Base-by-base conservation (phyloP, 2,113 vertebrate species). In the Lucifuga dentata region DNA sequence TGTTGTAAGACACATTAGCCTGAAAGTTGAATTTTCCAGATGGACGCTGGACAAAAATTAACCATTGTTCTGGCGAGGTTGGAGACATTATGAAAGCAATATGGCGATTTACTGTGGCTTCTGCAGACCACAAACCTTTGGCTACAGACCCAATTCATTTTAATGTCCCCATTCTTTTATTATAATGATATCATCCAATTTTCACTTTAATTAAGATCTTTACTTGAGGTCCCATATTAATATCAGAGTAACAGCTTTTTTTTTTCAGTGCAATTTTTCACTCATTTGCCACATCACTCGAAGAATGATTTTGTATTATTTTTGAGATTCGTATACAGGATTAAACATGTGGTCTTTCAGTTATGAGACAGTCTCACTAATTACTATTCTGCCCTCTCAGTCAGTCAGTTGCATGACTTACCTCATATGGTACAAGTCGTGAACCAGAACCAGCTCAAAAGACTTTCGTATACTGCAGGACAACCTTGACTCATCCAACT, bases 401-500 rank as follows among this genome's bases (percentile, higher is more conserved):
- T 17, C 75, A 66, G 15, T 80, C 55, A 57, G 50, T 58, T 66
- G 17, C 51, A 5, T 35, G 2, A 29, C 24, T 49, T 21, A 11
- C 33, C 46, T 75, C 24, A 40, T 29, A 13, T 67, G 52, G 35
- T 40, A 62, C 23, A 23, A 52, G 45, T 6, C 17, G n/a, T 19
- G 10, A 46, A 23, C 10, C 19, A 46, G 19, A 5, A 17, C 20
- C n/a, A 57, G 33, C 45, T 61, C 21, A 70, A 59, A 64, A 61
- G 16, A 3, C 56, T 48, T 32, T 49, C 41, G 16, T 32, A 39
- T 49, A 61, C 72, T 20, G 50, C 58, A 66, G 53, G 72, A 44
- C 58, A 55, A 64, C 64, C 36, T 61, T 61, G 10, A 12, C 49
- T 73, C 55, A 48, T 71, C 72, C 21, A 62, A 69, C 77, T 85